Conservation (phyloP, 2,797 vertebrate species). For the Myripristis murdjan region DNA sequence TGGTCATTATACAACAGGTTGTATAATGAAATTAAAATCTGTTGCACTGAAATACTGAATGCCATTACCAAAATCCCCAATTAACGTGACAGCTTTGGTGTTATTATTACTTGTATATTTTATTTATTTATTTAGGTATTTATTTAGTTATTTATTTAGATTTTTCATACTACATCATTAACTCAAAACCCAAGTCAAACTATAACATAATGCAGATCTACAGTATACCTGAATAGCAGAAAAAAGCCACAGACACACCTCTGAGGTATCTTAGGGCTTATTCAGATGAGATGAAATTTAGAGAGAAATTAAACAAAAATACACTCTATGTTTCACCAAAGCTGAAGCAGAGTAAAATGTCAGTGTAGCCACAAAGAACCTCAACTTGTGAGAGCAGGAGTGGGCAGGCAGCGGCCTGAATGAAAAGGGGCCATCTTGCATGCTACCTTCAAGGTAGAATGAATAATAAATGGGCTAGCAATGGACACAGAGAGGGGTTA, state of each 20-base stretch:
- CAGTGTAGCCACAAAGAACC: slow-evolving; percentile 63
- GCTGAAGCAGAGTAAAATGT: slow-evolving; percentile 64
- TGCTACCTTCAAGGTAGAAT: slow-evolving; percentile 93
- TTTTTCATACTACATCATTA: no score
- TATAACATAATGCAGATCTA: slow-evolving; percentile 4
- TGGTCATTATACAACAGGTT: no score
- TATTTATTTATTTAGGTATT: no score
- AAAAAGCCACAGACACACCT: slow-evolving; percentile 23
- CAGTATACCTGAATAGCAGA: background rate
- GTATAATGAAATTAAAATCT: no score
- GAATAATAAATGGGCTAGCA: slow-evolving; percentile 93
- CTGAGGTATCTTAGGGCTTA: slow-evolving; percentile 18
- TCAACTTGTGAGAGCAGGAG: slow-evolving; percentile 60
- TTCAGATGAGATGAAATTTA: slow-evolving; percentile 31
- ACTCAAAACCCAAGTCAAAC: background rate
- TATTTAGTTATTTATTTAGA: no score
- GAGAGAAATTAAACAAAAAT: slow-evolving; percentile 40
- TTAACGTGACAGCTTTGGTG: no score
- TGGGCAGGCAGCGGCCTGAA: slow-evolving; percentile 81
- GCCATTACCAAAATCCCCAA: no score
- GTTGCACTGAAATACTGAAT: no score
- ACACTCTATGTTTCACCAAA: slow-evolving; percentile 41
- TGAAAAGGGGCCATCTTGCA: slow-evolving; percentile 85
- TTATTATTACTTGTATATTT: no score
- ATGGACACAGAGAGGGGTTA: slow-evolving; percentile 90